phyloP scores from a whole-genome alignment of 2,888 invertebrate genomes.

The Erannis defoliaria region DNA sequence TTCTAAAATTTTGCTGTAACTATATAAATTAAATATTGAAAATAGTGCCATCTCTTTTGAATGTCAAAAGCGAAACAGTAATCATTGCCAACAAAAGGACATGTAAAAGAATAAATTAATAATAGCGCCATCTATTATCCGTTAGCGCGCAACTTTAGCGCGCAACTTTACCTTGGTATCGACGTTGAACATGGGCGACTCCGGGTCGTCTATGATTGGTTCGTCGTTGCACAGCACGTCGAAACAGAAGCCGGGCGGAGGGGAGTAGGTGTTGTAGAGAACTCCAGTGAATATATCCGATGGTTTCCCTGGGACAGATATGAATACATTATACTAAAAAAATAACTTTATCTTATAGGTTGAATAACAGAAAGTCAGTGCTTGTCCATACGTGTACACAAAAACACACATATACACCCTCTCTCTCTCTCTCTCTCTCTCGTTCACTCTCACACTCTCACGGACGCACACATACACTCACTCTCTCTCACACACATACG shows the following conservation, averaged over 20 bases:
- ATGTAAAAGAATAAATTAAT: background rate
- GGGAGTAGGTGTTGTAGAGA: conserved; percentile 92
- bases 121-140: conserved; percentile 21
- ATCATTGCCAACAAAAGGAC: background rate
- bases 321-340: too few relatives aligned
- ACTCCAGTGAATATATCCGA: conserved; percentile 94
- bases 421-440: too few relatives aligned
- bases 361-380: too few relatives aligned
- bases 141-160: too few relatives aligned
- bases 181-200: conserved; percentile 94
- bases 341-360: too few relatives aligned
- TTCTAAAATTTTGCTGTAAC: too few relatives aligned
- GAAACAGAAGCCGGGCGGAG: conserved; percentile 97
- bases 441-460: too few relatives aligned
- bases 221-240: conserved; percentile 94
- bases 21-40: too few relatives aligned
- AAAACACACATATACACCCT: too few relatives aligned
- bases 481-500: too few relatives aligned
- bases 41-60: conserved; percentile 28
- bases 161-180: conserved; percentile 88
- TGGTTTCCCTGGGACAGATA: conserved; percentile 76
- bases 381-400: too few relatives aligned
- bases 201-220: conserved; percentile 94
- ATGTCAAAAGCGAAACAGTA: background rate
- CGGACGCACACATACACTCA: too few relatives aligned